A percentile compares a stretch with the other conserved stretches of the same genome.
phyloP scores from a whole-genome alignment of 1,140 invertebrate species.

The Hycleus phaleratus region DNA sequence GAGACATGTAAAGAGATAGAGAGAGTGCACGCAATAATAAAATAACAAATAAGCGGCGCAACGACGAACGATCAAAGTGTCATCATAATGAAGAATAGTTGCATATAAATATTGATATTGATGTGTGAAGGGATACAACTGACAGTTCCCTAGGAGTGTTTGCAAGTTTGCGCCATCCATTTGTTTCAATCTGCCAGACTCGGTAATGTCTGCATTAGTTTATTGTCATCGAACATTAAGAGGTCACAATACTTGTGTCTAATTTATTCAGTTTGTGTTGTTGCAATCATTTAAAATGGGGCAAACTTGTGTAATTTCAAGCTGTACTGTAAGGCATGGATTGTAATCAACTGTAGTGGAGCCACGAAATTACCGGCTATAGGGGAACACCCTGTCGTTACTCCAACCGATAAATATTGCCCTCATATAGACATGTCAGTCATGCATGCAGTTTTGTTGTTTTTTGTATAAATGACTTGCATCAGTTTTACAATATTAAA shows the following conservation, averaged over 20 bases:
- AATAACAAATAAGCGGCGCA: neutral
- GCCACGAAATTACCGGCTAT: conserved; percentile 18
- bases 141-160: conserved; percentile 31
- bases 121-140: conserved; percentile 37
- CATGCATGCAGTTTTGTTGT: too few relatives aligned
- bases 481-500: too few relatives aligned
- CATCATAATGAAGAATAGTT: conserved; percentile 37
- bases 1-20: conserved; percentile 9
- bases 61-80: conserved; percentile 33
- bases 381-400: conserved; percentile 19
- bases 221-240: conserved; percentile 23
- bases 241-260: conserved; percentile 4
- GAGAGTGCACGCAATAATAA: neutral
- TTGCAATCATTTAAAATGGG: too few relatives aligned
- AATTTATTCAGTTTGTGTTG: too few relatives aligned
- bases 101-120: conserved; percentile 37
- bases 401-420: conserved; percentile 24
- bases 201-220: conserved; percentile 27
- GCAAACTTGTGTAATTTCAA: too few relatives aligned
- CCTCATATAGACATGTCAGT: too few relatives aligned
- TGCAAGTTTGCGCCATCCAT: conserved; percentile 26
- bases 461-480: too few relatives aligned
- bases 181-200: conserved; percentile 34
- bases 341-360: conserved; percentile 13
- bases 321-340: too few relatives aligned